Evolutionary conservation across 2,113 vertebrate genomes (phyloP).

Genomic region (Phodopus roborovskii): DNA sequence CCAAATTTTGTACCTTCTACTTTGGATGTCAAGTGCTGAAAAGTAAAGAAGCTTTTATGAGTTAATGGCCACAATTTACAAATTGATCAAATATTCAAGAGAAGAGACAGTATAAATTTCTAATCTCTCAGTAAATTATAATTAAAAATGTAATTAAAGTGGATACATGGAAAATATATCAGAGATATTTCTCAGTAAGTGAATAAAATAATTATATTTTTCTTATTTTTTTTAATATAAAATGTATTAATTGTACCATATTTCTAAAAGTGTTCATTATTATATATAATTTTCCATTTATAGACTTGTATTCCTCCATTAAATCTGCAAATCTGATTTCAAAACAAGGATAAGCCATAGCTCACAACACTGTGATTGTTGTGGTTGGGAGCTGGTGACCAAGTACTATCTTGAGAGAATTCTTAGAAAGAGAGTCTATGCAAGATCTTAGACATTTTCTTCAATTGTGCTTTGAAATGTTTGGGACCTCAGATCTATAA

Average conservation of each 20-base stretch:
- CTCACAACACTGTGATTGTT: background rate
- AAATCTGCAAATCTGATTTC: background rate
- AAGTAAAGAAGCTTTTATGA: constrained; percentile 15
- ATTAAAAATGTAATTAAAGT: constrained; percentile 17
- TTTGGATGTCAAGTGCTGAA: background rate
- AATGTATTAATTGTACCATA: background rate
- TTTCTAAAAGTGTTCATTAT: background rate
- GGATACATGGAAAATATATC: background rate
- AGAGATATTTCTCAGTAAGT: background rate
- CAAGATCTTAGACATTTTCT: background rate
- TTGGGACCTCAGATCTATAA: background rate
- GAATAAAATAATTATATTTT: background rate
- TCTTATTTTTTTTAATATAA: background rate
- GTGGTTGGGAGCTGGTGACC: background rate
- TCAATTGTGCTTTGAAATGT: background rate
- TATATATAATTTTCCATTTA: background rate
- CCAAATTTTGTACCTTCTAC: no score
- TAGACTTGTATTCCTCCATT: background rate
- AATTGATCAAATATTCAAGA: constrained; percentile 22
- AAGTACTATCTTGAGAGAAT: background rate
- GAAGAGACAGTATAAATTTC: background rate
- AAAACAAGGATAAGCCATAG: background rate
- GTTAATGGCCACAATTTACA: background rate
- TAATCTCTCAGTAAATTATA: constrained; percentile 1
- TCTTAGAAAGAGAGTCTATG: rapidly evolving